These are phyloP conservation scores for Keiferia lycopersicella DNA, from an alignment of 2,888 invertebrate species.

Conservation along the genomic window DNA sequence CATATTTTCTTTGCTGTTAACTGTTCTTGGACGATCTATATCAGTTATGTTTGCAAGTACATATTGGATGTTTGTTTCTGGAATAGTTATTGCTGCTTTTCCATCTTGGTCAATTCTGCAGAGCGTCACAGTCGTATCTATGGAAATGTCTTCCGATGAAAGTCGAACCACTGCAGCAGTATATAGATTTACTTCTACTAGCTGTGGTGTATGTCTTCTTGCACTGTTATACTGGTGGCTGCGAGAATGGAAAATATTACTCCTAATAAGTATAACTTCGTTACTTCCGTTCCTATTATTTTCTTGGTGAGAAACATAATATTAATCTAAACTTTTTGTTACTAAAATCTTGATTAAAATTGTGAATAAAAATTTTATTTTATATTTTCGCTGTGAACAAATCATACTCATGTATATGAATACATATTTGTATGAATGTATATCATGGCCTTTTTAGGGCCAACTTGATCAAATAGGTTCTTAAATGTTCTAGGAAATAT, in stretches of 20 bases:
- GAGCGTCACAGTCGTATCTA: slow-evolving; percentile 52
- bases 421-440: no score
- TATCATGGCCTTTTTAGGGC: no score
- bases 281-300: slow-evolving; percentile 51
- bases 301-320: slow-evolving; percentile 56
- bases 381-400: no score
- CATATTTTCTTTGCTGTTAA: slow-evolving; percentile 48
- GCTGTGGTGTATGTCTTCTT: slow-evolving; percentile 52
- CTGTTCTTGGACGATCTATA: slow-evolving; percentile 51
- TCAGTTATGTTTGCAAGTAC: slow-evolving; percentile 51
- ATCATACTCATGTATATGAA: no score
- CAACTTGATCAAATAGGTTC: slow-evolving; percentile 12
- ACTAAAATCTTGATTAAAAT: background rate
- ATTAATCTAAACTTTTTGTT: no score
- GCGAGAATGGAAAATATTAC: slow-evolving; percentile 56
- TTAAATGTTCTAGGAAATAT: slow-evolving; percentile 67
- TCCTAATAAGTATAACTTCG: slow-evolving; percentile 50
- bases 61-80: slow-evolving; percentile 49
- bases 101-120: slow-evolving; percentile 59
- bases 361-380: background rate
- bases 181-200: slow-evolving; percentile 47
- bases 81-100: slow-evolving; percentile 52
- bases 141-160: slow-evolving; percentile 58
- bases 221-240: slow-evolving; percentile 61
- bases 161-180: slow-evolving; percentile 51